A percentile compares a stretch with the other conserved stretches of the same genome.
Evolutionary conservation across 1,140 invertebrate species (phyloP).

Genomic region (Drosophila ercepeae): DNA sequence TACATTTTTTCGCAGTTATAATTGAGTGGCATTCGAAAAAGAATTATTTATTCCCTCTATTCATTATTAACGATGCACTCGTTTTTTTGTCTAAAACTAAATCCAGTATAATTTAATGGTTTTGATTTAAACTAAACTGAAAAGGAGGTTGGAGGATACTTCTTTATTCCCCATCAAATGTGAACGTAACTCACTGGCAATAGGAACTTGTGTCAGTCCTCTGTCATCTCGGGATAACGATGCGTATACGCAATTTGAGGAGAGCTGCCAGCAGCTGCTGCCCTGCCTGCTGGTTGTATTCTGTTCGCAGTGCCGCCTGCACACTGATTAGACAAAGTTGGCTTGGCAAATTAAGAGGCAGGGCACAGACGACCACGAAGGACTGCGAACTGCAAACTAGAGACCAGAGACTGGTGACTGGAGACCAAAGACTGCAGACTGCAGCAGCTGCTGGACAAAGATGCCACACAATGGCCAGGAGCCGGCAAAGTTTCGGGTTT

Average conservation of each 20-base stretch:
- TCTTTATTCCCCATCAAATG: background rate
- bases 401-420: constrained; percentile 28
- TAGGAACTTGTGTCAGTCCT: background rate
- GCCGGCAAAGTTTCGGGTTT: constrained; percentile 26
- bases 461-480: constrained; percentile 39
- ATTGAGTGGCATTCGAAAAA: background rate
- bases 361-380: constrained; percentile 19
- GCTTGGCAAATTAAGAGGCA: constrained; percentile 41
- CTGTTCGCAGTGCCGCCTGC: background rate
- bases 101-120: background rate
- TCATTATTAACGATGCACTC: background rate
- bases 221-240: constrained; percentile 1
- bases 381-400: constrained; percentile 17
- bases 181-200: background rate
- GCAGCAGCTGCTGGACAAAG: constrained; percentile 46
- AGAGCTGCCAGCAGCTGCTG: constrained; percentile 32
- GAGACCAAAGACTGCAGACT: constrained; percentile 31
- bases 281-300: background rate
- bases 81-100: background rate
- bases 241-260: constrained; percentile 32
- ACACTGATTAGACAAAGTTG: constrained; percentile 50
- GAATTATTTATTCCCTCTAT: background rate
- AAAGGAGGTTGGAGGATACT: background rate
- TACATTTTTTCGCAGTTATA: background rate
- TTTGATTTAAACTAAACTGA: background rate